Percentiles rank a stretch among this genome's conserved stretches.
These are phyloP conservation scores for Acanthornis magna DNA, from an alignment of 2,797 vertebrate species.

Conservation along the genomic window DNA sequence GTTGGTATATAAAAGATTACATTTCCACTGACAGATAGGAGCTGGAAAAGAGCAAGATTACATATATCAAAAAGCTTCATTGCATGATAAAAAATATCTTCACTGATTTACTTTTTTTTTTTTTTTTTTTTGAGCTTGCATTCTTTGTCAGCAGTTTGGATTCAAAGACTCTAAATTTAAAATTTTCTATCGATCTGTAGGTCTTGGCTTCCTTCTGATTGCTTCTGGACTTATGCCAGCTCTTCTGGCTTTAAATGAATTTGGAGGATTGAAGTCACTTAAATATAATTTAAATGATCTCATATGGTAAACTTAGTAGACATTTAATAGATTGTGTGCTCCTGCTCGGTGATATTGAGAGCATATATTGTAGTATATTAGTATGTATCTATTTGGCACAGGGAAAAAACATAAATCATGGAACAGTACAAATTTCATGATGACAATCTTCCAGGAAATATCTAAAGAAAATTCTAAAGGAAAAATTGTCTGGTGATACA, in stretches of 20 bases:
- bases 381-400: neutral
- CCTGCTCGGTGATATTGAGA: neutral
- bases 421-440: neutral
- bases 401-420: neutral
- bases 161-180: conserved; percentile 7
- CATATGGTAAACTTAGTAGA: neutral
- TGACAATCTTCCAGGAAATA: neutral
- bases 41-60: neutral
- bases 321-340: neutral
- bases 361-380: neutral
- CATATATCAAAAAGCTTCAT: neutral
- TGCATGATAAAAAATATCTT: neutral
- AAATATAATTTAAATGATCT: neutral
- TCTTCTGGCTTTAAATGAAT: conserved; percentile 11
- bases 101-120: neutral
- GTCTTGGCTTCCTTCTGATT: conserved; percentile 16
- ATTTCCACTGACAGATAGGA: neutral
- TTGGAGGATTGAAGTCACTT: conserved; percentile 1
- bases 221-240: neutral
- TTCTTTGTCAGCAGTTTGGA: conserved; percentile 53
- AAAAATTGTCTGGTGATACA: neutral
- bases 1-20: neutral
- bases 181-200: neutral
- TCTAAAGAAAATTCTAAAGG: conserved; percentile 1
- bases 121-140: neutral